phyloP scores from a whole-genome alignment of 2,797 vertebrate genomes.

The Spizella passerina region DNA sequence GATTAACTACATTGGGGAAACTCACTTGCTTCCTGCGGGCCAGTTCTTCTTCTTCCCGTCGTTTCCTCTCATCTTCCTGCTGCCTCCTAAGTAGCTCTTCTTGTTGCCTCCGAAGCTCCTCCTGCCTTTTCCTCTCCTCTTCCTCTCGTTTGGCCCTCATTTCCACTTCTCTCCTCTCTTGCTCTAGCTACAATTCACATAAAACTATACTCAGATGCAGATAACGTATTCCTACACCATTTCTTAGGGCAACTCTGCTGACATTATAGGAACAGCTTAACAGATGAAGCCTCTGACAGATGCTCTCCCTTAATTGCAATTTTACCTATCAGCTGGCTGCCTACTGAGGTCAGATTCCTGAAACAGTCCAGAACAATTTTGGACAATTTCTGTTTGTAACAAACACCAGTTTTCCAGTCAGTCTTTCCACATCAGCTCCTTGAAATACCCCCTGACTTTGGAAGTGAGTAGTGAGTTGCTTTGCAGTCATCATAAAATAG shows the following conservation, averaged over 20 bases:
- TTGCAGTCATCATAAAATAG: not conserved
- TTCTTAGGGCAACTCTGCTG: conserved; percentile 28
- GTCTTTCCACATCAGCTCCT: not conserved
- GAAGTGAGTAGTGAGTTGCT: not conserved
- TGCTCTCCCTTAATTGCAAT: not conserved
- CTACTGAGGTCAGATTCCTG: not conserved
- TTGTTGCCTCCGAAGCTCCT: conserved; percentile 89
- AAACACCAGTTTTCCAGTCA: not conserved
- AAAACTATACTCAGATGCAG: conserved; percentile 57
- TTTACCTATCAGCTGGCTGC: conserved; percentile 13
- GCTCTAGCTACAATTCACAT: conserved; percentile 85
- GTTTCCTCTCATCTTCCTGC: conserved; percentile 89
- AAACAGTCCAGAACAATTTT: not conserved
- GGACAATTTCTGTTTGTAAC: not conserved
- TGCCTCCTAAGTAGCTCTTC: conserved; percentile 89
- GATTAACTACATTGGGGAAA: conserved; percentile 42
- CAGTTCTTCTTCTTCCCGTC: conserved; percentile 88
- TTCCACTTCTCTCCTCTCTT: conserved; percentile 93
- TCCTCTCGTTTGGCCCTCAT: conserved; percentile 93
- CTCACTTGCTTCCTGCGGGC: conserved; percentile 92
- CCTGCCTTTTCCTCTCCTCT: conserved; percentile 90
- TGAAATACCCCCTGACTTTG: not conserved
- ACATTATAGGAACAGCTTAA: not conserved
- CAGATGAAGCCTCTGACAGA: conserved; percentile 11
- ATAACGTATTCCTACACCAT: conserved; percentile 54